Evolutionary conservation across 2,113 vertebrate genomes (phyloP), one percentile per base, ranked within the genome.

Genomic region (Tragelaphus buxtoni): DNA sequence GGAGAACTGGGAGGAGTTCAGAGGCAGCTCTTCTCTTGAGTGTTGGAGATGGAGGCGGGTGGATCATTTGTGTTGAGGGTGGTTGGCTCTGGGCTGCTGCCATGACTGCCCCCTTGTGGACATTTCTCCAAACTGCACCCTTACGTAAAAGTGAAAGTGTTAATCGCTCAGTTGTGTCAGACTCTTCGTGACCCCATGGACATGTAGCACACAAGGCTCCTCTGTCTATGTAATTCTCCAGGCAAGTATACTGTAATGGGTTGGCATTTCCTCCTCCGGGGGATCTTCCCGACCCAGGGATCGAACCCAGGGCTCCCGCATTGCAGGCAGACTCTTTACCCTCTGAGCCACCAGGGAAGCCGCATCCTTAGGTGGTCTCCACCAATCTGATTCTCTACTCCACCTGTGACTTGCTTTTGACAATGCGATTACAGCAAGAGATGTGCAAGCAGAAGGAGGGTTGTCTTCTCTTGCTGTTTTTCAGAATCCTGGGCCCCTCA

Each of bases 31-130:
- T 51, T 39, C 2, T 20, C 45, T 55, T 13, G 16, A 30, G 17
- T 22, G n/a, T 22, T 4, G 17, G 45, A 8, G 10, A 2, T 24
- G 42, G 26, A 5, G 9, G 13, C 0, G 1, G 17, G 10, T 7
- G 7, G 26, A 4, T 56, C 30, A 5, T 3, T 53, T 18, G 28
- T 26, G 28, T 20, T 35, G 77, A 74, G 39, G 58, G 26, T 5
- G 24, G 18, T 13, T 6, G 3, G 77, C 11, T 18, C 30, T 12
- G 5, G 30, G 8, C 45, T 2, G 5, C 47, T 12, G 30, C 17
- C 30, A 3, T 58, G 60, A 47, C 26, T 22, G 30, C 28, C 9
- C 26, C 28, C 14, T 35, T 45, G 16, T 28, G 7, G 55, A 20
- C 13, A 8, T 20, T 18, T 47, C 65, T 17, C 13, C 12, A 3